A percentile compares a stretch with the other conserved stretches of the same genome.
Evolutionary conservation across 2,888 invertebrate species (phyloP).

Genomic region (Microdon myrmicae): DNA sequence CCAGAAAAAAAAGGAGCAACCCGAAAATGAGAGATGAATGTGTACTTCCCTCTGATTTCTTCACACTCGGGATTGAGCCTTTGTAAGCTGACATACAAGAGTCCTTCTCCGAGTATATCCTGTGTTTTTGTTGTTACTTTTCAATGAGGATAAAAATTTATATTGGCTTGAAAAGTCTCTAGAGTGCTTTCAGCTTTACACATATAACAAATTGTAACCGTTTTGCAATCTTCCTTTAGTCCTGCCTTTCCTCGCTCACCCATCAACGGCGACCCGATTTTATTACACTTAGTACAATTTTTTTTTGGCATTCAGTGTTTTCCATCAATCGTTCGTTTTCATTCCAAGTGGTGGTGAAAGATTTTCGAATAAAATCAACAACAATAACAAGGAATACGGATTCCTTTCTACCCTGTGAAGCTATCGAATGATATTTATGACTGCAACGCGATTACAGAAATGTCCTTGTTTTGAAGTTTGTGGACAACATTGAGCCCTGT

Average conservation of each 20-base stretch:
- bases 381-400: no score
- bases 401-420: constrained; percentile 11
- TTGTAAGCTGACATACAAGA: constrained; percentile 15
- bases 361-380: no score
- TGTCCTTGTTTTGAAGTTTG: constrained; percentile 37
- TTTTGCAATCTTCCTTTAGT: constrained; percentile 31
- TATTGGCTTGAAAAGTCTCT: constrained; percentile 66
- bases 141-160: constrained; percentile 65
- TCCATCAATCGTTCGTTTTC: constrained; percentile 24
- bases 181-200: constrained; percentile 65
- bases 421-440: constrained; percentile 49
- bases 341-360: constrained; percentile 6
- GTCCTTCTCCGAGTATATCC: no score
- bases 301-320: no score
- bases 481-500: neutral
- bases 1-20: no score
- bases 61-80: constrained; percentile 27
- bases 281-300: constrained; percentile 20
- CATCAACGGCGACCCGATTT: constrained; percentile 25
- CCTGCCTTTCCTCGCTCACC: constrained; percentile 22
- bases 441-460: constrained; percentile 45
- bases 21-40: no score
- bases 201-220: constrained; percentile 65
- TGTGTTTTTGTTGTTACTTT: constrained; percentile 63
- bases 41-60: constrained; percentile 29